Evolutionary conservation across 2,888 invertebrate species (phyloP), one percentile per base, ranked within the genome.

Genomic region (Tachina fera): DNA sequence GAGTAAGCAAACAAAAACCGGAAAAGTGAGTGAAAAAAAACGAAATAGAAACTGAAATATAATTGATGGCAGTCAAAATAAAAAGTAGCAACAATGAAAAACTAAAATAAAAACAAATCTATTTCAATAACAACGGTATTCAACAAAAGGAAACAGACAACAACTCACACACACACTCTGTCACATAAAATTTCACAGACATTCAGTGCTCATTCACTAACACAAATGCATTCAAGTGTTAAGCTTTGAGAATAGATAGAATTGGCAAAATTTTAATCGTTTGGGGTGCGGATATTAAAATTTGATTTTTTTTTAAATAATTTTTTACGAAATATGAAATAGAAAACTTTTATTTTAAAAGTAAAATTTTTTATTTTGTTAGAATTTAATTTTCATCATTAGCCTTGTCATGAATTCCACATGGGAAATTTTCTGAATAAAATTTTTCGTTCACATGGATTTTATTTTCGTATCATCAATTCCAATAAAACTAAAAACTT

Each of bases 1-100:
- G 45, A 31, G 31, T 6, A 31, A 31, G 31, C 31, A 79, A 77
- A 83, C 56, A 77, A 77, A 45, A 80, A 74, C 74, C 68, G 80
- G 58, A 79, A 79, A 61, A 78, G 61, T 70, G 45, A 68, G 43
- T 70, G 19, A 72, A 68, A 67, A 41, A n/a, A 16, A 14, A 79
- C 13, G 16, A 56, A 71, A 45, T 39, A 58, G 76, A 68, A 83
- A 76, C 53, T 61, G 68, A 81, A 72, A 71, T 77, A 60, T 77
- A 77, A 84, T 72, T 84, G 84, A 81, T 77, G 77, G 80, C 72
- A 81, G 80, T 77, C 72, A 77, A 72, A 84, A 76, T 86, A 84
- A 72, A 80, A 71, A 45, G 70, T 84, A 65, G 22, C 39, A 68
- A 53, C 5, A 49, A 89, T 88, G n/a, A 47, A 53, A 43, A 89